phyloP scores from a whole-genome alignment of 2,797 vertebrate genomes.

The Falco novaeseelandiae region DNA sequence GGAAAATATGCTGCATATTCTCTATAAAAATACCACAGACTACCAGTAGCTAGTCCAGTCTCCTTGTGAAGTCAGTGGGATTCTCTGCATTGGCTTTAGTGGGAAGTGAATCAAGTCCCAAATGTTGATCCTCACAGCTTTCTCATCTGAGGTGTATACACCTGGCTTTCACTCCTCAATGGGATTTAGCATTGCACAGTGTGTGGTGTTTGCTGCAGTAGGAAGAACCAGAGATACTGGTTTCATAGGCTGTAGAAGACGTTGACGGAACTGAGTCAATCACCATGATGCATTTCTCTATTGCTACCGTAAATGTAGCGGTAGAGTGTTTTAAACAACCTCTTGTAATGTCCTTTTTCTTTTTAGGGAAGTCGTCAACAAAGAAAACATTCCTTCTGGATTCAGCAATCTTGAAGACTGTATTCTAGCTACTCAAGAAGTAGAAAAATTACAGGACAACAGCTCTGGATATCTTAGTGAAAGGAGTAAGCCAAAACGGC shows the following conservation, averaged over 20 bases:
- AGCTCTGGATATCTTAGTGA: constrained; percentile 66
- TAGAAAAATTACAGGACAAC: constrained; percentile 77
- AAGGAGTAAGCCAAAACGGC: constrained; percentile 82
- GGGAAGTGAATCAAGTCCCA: neutral
- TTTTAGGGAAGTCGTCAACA: constrained; percentile 83
- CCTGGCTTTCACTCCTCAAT: neutral
- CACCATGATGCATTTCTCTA: neutral
- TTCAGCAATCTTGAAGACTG: constrained; percentile 74
- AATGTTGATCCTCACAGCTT: neutral
- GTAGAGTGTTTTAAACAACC: constrained; percentile 5
- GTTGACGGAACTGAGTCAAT: neutral
- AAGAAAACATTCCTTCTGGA: constrained; percentile 90
- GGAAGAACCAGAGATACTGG: neutral
- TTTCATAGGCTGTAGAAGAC: neutral
- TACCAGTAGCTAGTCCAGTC: neutral
- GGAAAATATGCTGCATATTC: neutral
- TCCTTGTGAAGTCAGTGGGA: neutral
- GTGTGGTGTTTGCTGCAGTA: neutral
- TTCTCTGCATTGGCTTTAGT: neutral
- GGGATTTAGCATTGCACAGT: neutral
- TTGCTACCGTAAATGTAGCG: neutral
- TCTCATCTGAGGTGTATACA: neutral
- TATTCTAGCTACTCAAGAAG: constrained; percentile 73
- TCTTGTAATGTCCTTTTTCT: neutral
- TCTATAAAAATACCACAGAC: constrained; percentile 1